phyloP scores from a whole-genome alignment of 2,797 vertebrate species.

The Anabas testudineus region DNA sequence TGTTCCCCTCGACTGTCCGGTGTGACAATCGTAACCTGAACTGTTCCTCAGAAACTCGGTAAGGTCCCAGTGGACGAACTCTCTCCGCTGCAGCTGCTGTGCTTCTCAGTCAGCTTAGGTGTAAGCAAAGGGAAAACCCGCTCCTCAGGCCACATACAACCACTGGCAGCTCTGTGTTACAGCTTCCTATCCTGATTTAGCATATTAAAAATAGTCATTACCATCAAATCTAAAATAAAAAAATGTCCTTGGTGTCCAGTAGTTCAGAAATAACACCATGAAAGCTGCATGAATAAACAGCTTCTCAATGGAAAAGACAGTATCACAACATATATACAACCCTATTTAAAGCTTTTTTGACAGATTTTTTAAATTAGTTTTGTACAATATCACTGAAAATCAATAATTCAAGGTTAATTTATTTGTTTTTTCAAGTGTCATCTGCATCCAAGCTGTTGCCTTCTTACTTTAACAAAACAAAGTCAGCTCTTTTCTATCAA shows the following conservation, averaged over 20 bases:
- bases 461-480: too few relatives aligned
- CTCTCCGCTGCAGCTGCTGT: slow-evolving; percentile 54
- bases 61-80: slow-evolving; percentile 25
- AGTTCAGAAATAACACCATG: slow-evolving; percentile 55
- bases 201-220: slow-evolving; percentile 68
- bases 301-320: not conserved
- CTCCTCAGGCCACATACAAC: slow-evolving; percentile 20
- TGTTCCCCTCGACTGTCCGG: slow-evolving; percentile 45
- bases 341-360: not conserved
- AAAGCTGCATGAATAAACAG: slow-evolving; percentile 12
- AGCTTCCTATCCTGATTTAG: slow-evolving; percentile 54
- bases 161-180: slow-evolving; percentile 54
- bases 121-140: slow-evolving; percentile 52
- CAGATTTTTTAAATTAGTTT: not conserved
- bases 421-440: not conserved
- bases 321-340: slow-evolving; percentile 25
- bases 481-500: not conserved
- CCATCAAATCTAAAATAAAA: slow-evolving; percentile 58
- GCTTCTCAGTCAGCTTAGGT: slow-evolving; percentile 51
- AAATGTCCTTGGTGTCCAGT: slow-evolving; percentile 40
- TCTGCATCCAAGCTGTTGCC: not conserved
- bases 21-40: slow-evolving; percentile 36
- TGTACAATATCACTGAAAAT: too few relatives aligned
- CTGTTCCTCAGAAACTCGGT: slow-evolving; percentile 51
- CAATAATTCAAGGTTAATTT: too few relatives aligned